These are phyloP conservation scores for Microtus montanus DNA, from an alignment of 2,113 vertebrate genomes.

Conservation along the genomic window DNA sequence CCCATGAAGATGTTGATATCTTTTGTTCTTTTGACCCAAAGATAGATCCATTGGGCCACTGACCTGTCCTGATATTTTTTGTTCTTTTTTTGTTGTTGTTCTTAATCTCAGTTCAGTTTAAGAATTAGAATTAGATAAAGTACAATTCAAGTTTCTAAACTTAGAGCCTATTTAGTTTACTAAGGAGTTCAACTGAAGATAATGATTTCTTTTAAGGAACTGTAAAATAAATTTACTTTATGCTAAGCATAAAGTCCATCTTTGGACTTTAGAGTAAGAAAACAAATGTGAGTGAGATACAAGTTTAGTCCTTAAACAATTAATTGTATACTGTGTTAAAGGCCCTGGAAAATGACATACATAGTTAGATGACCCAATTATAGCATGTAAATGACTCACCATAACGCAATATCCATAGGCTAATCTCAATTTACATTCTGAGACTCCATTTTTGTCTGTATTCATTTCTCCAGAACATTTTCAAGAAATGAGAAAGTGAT, in stretches of 20 bases:
- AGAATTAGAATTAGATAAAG: neutral
- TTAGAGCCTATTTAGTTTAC: conserved; percentile 5
- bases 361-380: accelerated
- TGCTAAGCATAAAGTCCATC: neutral
- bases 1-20: neutral
- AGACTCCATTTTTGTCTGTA: neutral
- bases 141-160: neutral
- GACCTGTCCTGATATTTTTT: neutral
- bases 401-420: too few relatives aligned
- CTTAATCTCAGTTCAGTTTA: neutral
- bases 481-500: neutral
- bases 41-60: neutral
- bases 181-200: neutral
- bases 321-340: neutral
- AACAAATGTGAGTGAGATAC: neutral
- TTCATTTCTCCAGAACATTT: neutral
- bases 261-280: neutral
- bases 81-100: neutral
- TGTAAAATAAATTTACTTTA: neutral
- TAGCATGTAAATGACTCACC: neutral
- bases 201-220: neutral
- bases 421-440: neutral
- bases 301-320: neutral
- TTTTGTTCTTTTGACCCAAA: neutral
- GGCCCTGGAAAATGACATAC: neutral